These are phyloP conservation scores for Scophthalmus maximus DNA, from an alignment of 2,113 vertebrate species.

Conservation along the genomic window DNA sequence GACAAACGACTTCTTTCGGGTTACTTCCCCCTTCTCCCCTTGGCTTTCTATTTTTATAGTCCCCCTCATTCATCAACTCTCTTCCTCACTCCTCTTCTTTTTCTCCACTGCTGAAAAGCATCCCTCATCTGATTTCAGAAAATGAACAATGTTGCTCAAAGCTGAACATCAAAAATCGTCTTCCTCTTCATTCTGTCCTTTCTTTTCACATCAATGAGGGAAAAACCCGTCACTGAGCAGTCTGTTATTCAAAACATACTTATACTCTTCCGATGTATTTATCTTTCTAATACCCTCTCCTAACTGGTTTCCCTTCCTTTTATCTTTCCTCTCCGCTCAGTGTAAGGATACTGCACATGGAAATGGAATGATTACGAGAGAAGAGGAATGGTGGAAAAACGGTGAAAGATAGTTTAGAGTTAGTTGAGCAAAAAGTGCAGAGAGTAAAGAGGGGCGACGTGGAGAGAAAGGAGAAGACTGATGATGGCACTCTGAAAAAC, in stretches of 20 bases:
- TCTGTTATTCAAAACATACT: conserved; percentile 33
- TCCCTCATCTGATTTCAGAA: conserved; percentile 47
- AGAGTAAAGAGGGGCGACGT: background rate
- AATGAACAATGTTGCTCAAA: conserved; percentile 57
- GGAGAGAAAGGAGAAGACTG: background rate
- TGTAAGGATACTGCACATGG: conserved; percentile 36
- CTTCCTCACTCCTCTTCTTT: conserved; percentile 35
- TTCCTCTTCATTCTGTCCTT: conserved; percentile 54
- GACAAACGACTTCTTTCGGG: conserved; percentile 56
- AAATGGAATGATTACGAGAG: conserved; percentile 40
- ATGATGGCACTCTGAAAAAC: conserved; percentile 8
- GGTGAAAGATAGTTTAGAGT: background rate
- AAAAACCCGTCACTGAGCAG: conserved; percentile 37
- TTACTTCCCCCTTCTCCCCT: conserved; percentile 28
- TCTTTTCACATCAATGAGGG: conserved; percentile 56
- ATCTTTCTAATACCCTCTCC: conserved; percentile 12
- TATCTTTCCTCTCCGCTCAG: conserved; percentile 14
- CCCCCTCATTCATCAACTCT: conserved; percentile 65
- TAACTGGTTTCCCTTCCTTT: conserved; percentile 25
- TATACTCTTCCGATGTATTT: conserved; percentile 29
- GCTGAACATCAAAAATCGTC: conserved; percentile 45
- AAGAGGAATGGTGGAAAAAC: background rate
- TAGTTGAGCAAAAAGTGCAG: background rate
- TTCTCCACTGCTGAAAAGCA: conserved; percentile 34
- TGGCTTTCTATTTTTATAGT: conserved; percentile 66